Evolutionary conservation across 2,888 invertebrate genomes (phyloP), one percentile per base, ranked within the genome.

Genomic region (Dorcus parallelipipedus): DNA sequence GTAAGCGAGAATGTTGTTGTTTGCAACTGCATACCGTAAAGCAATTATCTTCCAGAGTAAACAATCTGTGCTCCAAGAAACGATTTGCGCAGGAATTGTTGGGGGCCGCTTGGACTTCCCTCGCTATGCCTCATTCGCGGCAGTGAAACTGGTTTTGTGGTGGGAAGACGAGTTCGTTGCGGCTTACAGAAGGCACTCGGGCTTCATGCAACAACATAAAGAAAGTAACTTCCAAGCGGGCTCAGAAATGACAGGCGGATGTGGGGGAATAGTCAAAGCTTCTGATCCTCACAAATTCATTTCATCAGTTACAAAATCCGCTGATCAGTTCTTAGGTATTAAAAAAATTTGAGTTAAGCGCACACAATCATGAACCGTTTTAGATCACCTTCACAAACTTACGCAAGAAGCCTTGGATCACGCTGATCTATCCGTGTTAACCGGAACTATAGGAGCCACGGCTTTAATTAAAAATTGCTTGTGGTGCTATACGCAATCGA

Each of bases 341-440:
- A 38, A 10, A 38, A 20, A 58, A 41, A 41, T 2, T 41, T 3
- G 2, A n/a, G 2, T n/a, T 10, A 41, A 2, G 4, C 41, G 2
- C 9, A n/a, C 9, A 6, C 45, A 9, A 45, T 45, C 45, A 5
- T 17, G 26, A 48, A 2, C 9, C 20, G 2, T 48, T 17, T 48
- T 14, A 47, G 91, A 90, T 70, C 92, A 93, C 73, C 82, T 93
- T 0, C 91, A 92, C 73, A 82, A 87, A 40, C 73, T 93, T 7
- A 90, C 89, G 0, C 92, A 93, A 78, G 92, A 93, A 74, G 91
- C 92, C 0, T 74, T 93, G 10, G 93, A 93, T 78, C 92, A 92
- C 71, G 92, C 92, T 0, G 92, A 92, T 74, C 78, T 93, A 10
- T 87, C 91, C 0, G 91, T 91, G 9, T 73, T 92, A 4, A 91